These are phyloP conservation scores for Diplodus sargus DNA, from an alignment of 2,797 vertebrate species.

Conservation along the genomic window DNA sequence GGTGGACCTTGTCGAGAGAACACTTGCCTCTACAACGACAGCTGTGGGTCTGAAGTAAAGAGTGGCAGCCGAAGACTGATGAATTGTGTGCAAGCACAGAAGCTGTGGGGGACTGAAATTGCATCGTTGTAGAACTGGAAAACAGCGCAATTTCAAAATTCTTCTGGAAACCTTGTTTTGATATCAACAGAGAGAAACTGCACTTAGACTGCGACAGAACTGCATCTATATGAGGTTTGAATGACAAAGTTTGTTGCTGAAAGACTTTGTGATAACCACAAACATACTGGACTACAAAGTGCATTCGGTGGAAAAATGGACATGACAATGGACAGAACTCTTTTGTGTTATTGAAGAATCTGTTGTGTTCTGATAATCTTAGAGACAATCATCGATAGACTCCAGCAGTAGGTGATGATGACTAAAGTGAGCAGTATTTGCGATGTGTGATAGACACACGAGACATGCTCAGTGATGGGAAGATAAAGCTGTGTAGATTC, in stretches of 20 bases:
- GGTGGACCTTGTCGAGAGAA: slow-evolving; percentile 51
- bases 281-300: slow-evolving; percentile 46
- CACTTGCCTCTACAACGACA: slow-evolving; percentile 20
- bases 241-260: slow-evolving; percentile 32
- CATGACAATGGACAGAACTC: slow-evolving; percentile 23
- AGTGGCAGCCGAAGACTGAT: slow-evolving; percentile 33
- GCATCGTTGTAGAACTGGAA: slow-evolving; percentile 60
- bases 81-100: slow-evolving; percentile 11
- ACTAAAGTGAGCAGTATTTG: slow-evolving; percentile 47
- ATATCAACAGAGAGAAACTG: slow-evolving; percentile 69
- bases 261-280: slow-evolving; percentile 42
- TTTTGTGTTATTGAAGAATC: slow-evolving; percentile 30
- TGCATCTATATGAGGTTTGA: slow-evolving; percentile 15
- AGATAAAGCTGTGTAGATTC: slow-evolving; percentile 29
- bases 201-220: slow-evolving; percentile 45
- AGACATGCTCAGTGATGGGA: slow-evolving; percentile 7
- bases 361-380: slow-evolving; percentile 43
- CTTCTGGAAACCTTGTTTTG: slow-evolving; percentile 52
- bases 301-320: slow-evolving; percentile 32
- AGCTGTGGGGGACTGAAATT: slow-evolving; percentile 39
- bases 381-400: slow-evolving; percentile 50
- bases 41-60: slow-evolving; percentile 31
- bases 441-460: slow-evolving; percentile 18
- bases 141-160: slow-evolving; percentile 66
- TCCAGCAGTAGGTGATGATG: slow-evolving; percentile 6